Base-by-base conservation (phyloP, 2,888 invertebrate genomes). In the Eristalinus aeneus region DNA sequence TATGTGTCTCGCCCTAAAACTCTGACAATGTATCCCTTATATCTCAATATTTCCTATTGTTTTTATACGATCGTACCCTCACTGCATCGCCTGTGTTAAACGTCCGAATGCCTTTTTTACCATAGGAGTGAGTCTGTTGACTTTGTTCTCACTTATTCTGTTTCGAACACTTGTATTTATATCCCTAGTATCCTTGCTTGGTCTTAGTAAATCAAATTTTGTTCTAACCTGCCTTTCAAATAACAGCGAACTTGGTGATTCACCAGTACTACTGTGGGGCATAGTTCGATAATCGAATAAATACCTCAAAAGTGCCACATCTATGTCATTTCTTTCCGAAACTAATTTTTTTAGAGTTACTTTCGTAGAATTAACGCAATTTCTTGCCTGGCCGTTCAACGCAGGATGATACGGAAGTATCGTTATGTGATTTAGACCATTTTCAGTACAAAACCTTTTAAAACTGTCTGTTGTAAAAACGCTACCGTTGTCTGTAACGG, bases 281-380 rank as follows among this genome's bases (percentile, higher is more conserved):
- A 16, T 71, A 6, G 58, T 36, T 71, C 71, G 39, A 22, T 71
- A 71, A 56, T 60, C 60, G 39, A 71, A 71, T 60, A 71, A 60
- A 60, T 60, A 71, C 0, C 71, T 71, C 39, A 60, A 10, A 36
- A 71, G 12, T 34, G 60, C 39, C 2, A 39, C 23, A 69, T 69
- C 32, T 9, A 69, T 56, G 54, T 56, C 32, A 1, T 69, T 69
- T 12, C 36, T n/a, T 69, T n/a, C n/a, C n/a, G n/a, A n/a, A n/a
- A n/a, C n/a, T n/a, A n/a, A n/a, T 56, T 69, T 69, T 56, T 69
- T 56, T 0, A 69, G 22, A 34, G 56, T 36, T 11, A 27, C 56
- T 69, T 69, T 56, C 56, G 56, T 56, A 22, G 68, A 56, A 9
- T 69, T 56, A 32, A 69, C 56, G 34, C 56, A 69, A 54, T 54